phyloP scores from a whole-genome alignment of 2,113 vertebrate species.

The Felis chaus region DNA sequence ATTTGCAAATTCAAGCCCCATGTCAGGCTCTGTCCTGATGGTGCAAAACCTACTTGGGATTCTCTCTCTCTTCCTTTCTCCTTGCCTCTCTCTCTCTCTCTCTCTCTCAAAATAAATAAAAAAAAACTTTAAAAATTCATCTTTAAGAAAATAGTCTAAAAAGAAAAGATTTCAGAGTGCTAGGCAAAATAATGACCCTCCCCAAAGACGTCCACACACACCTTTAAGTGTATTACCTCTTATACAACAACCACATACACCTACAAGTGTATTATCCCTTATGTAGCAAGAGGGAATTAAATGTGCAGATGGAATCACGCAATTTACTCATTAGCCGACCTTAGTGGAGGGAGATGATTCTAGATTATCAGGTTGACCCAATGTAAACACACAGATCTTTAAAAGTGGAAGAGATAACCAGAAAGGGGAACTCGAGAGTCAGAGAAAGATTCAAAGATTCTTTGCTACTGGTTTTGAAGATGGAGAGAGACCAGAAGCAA shows the following conservation, averaged over 20 bases:
- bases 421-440: background rate
- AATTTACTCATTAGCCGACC: background rate
- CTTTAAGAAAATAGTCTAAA: too few relatives aligned
- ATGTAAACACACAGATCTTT: background rate
- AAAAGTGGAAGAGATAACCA: background rate
- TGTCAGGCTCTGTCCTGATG: too few relatives aligned
- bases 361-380: background rate
- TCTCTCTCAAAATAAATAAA: too few relatives aligned
- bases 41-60: too few relatives aligned
- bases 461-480: background rate
- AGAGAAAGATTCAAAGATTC: background rate
- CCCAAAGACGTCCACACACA: background rate
- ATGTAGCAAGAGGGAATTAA: background rate
- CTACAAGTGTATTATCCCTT: background rate
- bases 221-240: background rate
- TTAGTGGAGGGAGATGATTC: background rate
- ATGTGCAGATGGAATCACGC: background rate
- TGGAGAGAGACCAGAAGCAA: background rate
- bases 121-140: too few relatives aligned
- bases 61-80: too few relatives aligned
- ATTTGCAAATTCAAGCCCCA: too few relatives aligned
- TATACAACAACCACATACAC: background rate
- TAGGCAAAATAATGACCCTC: background rate
- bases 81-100: too few relatives aligned
- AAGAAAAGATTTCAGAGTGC: background rate